These are phyloP conservation scores for Semaprochilodus insignis DNA, from an alignment of 2,797 vertebrate genomes.

Conservation along the genomic window DNA sequence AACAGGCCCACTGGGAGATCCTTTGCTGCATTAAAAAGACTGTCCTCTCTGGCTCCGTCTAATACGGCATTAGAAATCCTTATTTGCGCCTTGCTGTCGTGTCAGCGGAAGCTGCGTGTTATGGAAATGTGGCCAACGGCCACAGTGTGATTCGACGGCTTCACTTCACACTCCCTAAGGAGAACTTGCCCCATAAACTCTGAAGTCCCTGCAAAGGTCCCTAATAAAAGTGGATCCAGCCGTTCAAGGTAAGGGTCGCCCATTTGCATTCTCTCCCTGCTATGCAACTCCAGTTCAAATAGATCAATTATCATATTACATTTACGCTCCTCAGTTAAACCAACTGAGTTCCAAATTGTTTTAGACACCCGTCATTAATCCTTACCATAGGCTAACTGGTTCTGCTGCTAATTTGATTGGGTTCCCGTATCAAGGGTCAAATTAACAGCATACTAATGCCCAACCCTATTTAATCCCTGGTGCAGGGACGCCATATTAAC, in stretches of 20 bases:
- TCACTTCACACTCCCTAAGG: conserved; percentile 92
- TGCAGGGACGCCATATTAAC: conserved; percentile 77
- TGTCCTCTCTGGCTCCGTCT: conserved; percentile 94
- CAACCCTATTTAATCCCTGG: conserved; percentile 80
- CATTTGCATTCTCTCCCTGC: conserved; percentile 97
- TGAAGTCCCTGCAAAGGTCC: conserved; percentile 97
- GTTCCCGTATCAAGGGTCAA: conserved; percentile 88
- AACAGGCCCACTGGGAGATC: conserved; percentile 93
- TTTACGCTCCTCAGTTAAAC: conserved; percentile 99
- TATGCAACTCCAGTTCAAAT: conserved; percentile 90
- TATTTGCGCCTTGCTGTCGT: conserved; percentile 98
- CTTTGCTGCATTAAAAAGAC: conserved; percentile 91
- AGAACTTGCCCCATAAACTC: conserved; percentile 92
- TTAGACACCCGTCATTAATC: conserved; percentile 99
- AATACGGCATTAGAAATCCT: conserved; percentile 96
- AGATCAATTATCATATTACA: conserved; percentile 99
- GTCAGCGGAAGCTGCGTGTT: conserved; percentile 94
- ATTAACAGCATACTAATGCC: conserved; percentile 88
- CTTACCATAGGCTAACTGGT: conserved; percentile 96
- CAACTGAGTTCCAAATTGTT: conserved; percentile 99
- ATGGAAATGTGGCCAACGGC: conserved; percentile 93
- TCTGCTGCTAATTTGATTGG: conserved; percentile 94
- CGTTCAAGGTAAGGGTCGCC: conserved; percentile 97
- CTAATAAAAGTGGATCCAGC: conserved; percentile 92
- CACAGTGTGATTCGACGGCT: conserved; percentile 92